A percentile compares a stretch with the other conserved stretches of the same genome.
Conservation (phyloP, 2,888 invertebrate genomes). For the Auanema sp. region DNA sequence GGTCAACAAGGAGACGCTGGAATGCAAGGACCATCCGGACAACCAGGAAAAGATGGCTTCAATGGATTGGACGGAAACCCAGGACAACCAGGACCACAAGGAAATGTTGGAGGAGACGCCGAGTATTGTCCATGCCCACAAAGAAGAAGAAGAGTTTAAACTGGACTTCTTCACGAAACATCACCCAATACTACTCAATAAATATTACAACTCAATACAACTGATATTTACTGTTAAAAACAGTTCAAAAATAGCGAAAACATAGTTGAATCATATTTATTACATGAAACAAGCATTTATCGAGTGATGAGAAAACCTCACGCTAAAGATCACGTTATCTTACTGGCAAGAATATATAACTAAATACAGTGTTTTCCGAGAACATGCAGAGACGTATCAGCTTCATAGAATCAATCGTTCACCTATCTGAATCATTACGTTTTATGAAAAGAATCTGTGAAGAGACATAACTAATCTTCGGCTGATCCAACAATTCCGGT, state of each 20-base stretch:
- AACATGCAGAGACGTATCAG: too few species aligned
- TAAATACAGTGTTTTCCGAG: too few species aligned
- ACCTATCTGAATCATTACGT: too few species aligned
- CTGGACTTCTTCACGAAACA: background rate
- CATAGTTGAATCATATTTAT: slow-evolving; percentile 1
- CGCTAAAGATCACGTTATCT: too few species aligned
- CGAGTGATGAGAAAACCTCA: too few species aligned
- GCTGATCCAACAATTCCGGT: too few species aligned
- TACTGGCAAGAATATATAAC: too few species aligned
- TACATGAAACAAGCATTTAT: background rate
- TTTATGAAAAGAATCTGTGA: too few species aligned
- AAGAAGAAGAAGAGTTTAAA: slow-evolving; percentile 32
- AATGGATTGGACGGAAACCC: slow-evolving; percentile 47
- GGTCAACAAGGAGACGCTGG: slow-evolving; percentile 42
- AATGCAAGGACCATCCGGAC: slow-evolving; percentile 46
- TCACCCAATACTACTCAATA: background rate
- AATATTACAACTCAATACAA: background rate
- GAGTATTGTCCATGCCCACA: slow-evolving; percentile 50
- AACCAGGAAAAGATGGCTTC: slow-evolving; percentile 51
- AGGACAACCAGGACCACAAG: slow-evolving; percentile 46
- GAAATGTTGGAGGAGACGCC: slow-evolving; percentile 48
- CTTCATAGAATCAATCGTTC: too few species aligned
- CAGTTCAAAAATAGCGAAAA: background rate
- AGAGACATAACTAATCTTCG: too few species aligned
- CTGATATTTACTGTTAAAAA: too few species aligned